These are phyloP conservation scores for Andrena bicolor DNA, from an alignment of 2,888 invertebrate genomes.

Conservation along the genomic window DNA sequence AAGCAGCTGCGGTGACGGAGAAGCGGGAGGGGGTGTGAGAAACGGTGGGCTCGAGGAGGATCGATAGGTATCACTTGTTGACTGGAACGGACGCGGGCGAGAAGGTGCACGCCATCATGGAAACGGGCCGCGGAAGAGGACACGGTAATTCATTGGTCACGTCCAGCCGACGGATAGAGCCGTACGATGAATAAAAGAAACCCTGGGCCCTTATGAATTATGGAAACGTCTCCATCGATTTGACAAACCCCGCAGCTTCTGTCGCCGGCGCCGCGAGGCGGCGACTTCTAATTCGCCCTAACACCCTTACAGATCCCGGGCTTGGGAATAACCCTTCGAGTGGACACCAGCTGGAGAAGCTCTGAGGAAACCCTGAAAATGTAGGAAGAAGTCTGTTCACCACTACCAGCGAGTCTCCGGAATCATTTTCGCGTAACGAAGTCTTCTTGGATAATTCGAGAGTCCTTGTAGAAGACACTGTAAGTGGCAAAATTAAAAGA, in stretches of 20 bases:
- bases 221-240: conserved; percentile 58
- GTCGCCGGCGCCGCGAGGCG: conserved; percentile 23
- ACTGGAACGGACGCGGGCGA: conserved; percentile 54
- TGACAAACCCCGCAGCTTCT: conserved; percentile 49
- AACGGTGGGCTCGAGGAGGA: conserved; percentile 26
- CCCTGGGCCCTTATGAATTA: conserved; percentile 63
- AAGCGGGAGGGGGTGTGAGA: not conserved
- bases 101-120: conserved; percentile 54
- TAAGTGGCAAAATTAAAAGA: not conserved
- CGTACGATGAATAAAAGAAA: conserved; percentile 70
- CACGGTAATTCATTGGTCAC: conserved; percentile 61
- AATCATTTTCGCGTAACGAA: not conserved
- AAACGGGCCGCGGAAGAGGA: conserved; percentile 39
- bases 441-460: too few relatives aligned
- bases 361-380: not conserved
- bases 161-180: conserved; percentile 59
- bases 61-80: conserved; percentile 72
- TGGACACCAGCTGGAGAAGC: not conserved
- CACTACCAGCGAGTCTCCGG: not conserved
- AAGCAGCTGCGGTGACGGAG: not conserved
- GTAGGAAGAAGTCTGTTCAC: too few relatives aligned
- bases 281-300: conserved; percentile 34
- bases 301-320: conserved; percentile 28
- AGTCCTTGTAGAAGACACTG: too few relatives aligned
- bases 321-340: not conserved